phyloP scores from a whole-genome alignment of 2,113 vertebrate species.

The Ailurus styani region DNA sequence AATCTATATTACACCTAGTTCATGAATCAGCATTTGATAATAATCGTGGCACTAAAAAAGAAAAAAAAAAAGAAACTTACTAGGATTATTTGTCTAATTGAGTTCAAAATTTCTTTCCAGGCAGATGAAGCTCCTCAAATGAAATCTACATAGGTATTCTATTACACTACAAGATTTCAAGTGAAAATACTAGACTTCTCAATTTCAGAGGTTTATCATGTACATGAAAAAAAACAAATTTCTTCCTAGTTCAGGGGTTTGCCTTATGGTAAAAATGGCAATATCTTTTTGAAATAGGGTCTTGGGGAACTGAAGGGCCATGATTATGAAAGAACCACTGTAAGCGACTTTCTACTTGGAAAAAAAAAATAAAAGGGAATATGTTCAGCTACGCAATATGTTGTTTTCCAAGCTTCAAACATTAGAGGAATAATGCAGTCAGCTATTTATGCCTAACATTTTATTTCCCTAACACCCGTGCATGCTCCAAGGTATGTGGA shows the following conservation, averaged over 20 bases:
- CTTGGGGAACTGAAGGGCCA: neutral
- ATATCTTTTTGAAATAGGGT: neutral
- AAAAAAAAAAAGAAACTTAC: neutral
- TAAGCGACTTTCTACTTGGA: neutral
- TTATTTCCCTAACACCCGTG: neutral
- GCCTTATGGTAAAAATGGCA: neutral
- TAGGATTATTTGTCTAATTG: neutral
- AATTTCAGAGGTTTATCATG: neutral
- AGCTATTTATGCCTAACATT: neutral
- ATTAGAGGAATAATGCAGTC: neutral
- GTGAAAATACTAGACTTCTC: neutral
- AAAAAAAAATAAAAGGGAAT: neutral
- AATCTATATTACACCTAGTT: neutral
- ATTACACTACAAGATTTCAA: neutral
- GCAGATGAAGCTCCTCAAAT: neutral
- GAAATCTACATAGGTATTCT: neutral
- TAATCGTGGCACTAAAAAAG: neutral
- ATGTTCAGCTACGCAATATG: neutral
- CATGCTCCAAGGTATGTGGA: neutral
- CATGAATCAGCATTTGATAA: neutral
- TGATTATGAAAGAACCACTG: neutral
- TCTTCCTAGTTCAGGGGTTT: neutral
- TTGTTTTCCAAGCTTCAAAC: neutral
- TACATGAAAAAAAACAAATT: neutral
- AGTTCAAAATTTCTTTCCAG: neutral